Base-by-base conservation (phyloP, 2,888 invertebrate genomes). In the Tetrapedia diversipes region DNA sequence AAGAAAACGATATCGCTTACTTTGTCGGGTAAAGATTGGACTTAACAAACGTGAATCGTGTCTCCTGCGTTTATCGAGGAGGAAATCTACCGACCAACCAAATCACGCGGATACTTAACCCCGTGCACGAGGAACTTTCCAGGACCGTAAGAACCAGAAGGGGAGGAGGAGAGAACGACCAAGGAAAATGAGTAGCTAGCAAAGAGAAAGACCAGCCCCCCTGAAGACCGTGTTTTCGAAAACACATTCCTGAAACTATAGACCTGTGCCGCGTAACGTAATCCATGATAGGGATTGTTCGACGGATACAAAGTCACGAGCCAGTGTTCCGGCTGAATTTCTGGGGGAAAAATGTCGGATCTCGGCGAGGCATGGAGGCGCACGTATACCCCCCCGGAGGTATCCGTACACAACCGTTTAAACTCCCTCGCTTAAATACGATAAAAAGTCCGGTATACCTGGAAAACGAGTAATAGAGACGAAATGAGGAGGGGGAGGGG, bases 381-480 rank as follows among this genome's bases (percentile, higher is more conserved):
- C 56, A 41, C 37, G 16, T 39, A 51, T 43, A 65, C 41, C 61
- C 57, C n/a, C n/a, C 77, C 60, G 34, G 16, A 71, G 77, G 63
- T 57, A 78, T 71, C 39, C 66, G 47, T 47, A 45, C 63, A 64
- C 51, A 53, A 64, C 59, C 78, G 59, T 77, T 77, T 78, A 77
- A 78, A 78, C 78, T 72, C 78, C 78, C 72, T 67, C 72, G 60
- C 67, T 79, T 68, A 68, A 79, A 79, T 72, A 64, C 64, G 67
- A 78, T 72, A 78, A 79, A 78, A 79, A 78, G 64, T 19, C 22
- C 72, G 67, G 78, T 78, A 78, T 79, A 78, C 78, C 78, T 72
- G 78, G 78, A 79, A 79, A 78, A 64, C 72, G 60, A 72, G 78
- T 61, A 74, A 74, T 79, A 79, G 49, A 24, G 24, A 19, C 14